phyloP scores from a whole-genome alignment of 1,140 invertebrate genomes.

The Palaemon carinicauda region DNA sequence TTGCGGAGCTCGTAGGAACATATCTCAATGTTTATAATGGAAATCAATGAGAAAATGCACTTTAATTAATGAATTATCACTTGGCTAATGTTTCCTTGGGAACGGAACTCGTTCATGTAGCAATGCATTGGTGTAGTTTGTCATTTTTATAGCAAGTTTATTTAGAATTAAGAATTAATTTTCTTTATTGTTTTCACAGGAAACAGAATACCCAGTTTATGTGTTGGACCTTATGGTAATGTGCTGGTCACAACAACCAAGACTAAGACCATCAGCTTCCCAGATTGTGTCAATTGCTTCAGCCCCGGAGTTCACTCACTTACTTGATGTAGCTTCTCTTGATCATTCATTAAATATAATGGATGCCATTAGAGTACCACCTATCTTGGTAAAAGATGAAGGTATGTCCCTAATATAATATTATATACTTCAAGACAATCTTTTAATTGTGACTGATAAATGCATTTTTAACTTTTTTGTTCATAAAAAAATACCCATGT shows the following conservation, averaged over 20 bases:
- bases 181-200: slow-evolving; percentile 62
- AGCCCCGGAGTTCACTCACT: slow-evolving; percentile 91
- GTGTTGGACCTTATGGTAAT: slow-evolving; percentile 94
- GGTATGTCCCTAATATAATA: background rate
- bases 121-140: too few species aligned
- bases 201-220: slow-evolving; percentile 82
- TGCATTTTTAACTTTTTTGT: too few species aligned
- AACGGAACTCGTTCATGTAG: too few species aligned
- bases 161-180: background rate
- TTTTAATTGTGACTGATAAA: background rate
- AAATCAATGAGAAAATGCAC: too few species aligned
- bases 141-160: background rate
- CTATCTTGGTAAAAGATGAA: slow-evolving; percentile 37
- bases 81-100: too few species aligned
- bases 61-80: too few species aligned
- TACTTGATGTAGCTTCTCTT: slow-evolving; percentile 79
- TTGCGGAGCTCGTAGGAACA: too few species aligned
- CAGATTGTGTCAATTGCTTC: slow-evolving; percentile 91
- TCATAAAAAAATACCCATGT: too few species aligned
- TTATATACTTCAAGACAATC: background rate
- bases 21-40: too few species aligned
- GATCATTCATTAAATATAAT: slow-evolving; percentile 62
- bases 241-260: slow-evolving; percentile 91
- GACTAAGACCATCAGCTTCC: slow-evolving; percentile 87
- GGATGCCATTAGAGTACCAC: slow-evolving; percentile 51